These are phyloP conservation scores for Hirudinaria manillensis DNA, from an alignment of 2,888 invertebrate genomes.

Conservation along the genomic window DNA sequence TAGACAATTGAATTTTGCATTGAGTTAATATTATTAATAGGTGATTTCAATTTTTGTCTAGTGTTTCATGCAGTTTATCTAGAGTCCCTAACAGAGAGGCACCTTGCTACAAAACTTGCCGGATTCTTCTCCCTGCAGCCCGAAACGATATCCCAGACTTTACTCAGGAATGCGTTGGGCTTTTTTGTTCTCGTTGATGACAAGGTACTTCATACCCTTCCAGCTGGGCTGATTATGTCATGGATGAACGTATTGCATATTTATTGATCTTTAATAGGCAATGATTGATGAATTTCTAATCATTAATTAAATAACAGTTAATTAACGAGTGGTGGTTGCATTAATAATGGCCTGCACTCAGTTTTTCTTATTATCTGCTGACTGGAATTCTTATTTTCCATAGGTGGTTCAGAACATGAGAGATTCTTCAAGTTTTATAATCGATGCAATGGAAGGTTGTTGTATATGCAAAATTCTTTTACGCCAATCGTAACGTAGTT, in stretches of 20 bases:
- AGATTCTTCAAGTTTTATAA: conserved; percentile 12
- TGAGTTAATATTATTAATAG: too few species aligned
- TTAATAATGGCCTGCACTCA: too few species aligned
- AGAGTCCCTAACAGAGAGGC: conserved; percentile 8
- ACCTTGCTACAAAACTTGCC: conserved; percentile 4
- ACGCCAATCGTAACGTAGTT: not conserved
- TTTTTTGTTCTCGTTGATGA: conserved; percentile 78
- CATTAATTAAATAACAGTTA: too few species aligned
- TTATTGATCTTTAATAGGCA: too few species aligned
- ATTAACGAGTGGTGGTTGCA: too few species aligned
- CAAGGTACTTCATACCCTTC: conserved; percentile 57
- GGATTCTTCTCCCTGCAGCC: conserved; percentile 1
- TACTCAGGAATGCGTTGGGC: conserved; percentile 75
- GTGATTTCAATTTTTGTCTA: not conserved
- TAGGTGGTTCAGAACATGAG: not conserved
- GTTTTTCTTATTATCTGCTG: too few species aligned
- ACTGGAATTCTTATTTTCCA: too few species aligned
- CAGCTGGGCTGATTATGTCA: too few species aligned
- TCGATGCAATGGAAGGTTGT: conserved; percentile 1
- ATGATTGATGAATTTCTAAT: too few species aligned
- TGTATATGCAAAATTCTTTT: not conserved
- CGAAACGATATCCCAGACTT: conserved; percentile 59
- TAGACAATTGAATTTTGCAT: too few species aligned
- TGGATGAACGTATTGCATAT: too few species aligned
- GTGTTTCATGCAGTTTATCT: conserved; percentile 23